phyloP scores from a whole-genome alignment of 2,113 vertebrate species.

The Ellobius talpinus region DNA sequence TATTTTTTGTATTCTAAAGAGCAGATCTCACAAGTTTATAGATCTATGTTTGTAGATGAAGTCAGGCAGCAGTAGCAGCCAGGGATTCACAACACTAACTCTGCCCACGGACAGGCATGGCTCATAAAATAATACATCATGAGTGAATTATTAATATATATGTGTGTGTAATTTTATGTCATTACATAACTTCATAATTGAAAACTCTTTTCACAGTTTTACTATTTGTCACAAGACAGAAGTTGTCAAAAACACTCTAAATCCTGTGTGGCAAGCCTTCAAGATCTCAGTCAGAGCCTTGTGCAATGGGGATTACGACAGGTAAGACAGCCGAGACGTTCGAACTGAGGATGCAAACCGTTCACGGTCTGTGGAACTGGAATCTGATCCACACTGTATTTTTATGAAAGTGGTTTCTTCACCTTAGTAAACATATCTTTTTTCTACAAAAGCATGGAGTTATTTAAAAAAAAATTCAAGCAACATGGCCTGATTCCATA shows the following conservation, averaged over 20 bases:
- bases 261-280: conserved; percentile 98
- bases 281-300: conserved; percentile 97
- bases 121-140: background rate
- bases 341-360: background rate
- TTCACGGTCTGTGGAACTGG: background rate
- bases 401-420: background rate
- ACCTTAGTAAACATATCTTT: background rate
- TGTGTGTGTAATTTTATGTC: background rate
- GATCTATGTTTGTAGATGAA: background rate
- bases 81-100: background rate
- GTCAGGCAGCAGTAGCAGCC: background rate
- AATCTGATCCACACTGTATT: background rate
- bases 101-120: background rate
- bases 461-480: background rate
- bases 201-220: conserved; percentile 67
- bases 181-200: background rate
- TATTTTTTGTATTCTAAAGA: background rate
- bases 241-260: conserved; percentile 97
- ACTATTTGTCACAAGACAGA: conserved; percentile 95
- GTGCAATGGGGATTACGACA: conserved; percentile 98
- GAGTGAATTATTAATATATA: background rate
- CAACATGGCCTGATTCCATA: background rate
- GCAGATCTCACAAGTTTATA: conserved; percentile 12
- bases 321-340: conserved; percentile 84
- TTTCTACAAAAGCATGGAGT: background rate